A percentile compares a stretch with the other conserved stretches of the same genome.
Evolutionary conservation across 2,797 vertebrate genomes (phyloP).

Genomic region (Sebastes baramenuke): DNA sequence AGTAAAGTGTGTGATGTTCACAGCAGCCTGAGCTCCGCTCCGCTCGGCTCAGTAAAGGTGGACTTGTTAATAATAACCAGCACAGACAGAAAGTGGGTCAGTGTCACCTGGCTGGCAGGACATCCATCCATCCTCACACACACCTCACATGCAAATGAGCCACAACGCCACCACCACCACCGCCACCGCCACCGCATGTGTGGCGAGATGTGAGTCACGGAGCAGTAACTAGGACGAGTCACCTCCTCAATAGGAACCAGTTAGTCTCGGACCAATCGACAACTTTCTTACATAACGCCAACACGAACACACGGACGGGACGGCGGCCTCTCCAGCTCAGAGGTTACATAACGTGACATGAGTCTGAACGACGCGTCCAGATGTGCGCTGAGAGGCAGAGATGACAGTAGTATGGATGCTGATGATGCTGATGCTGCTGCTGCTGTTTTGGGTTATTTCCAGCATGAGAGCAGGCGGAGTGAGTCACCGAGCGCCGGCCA

Average conservation of each 20-base stretch:
- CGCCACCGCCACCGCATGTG: not conserved
- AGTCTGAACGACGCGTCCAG: too few relatives aligned
- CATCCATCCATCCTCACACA: not conserved
- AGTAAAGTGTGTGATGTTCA: not conserved
- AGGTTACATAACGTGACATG: slow-evolving; percentile 8
- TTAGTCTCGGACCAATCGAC: too few relatives aligned
- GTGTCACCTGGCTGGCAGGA: slow-evolving; percentile 40
- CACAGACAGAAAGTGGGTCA: slow-evolving; percentile 39
- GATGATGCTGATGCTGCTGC: slow-evolving; percentile 4
- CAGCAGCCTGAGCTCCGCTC: too few relatives aligned
- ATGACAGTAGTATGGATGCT: not conserved
- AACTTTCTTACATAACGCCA: too few relatives aligned
- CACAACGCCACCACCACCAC: too few relatives aligned
- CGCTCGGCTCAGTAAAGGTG: too few relatives aligned
- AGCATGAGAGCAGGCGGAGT: slow-evolving; percentile 4
- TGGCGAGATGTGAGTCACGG: not conserved
- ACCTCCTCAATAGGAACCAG: too few relatives aligned
- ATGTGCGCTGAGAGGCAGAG: slow-evolving; percentile 28
- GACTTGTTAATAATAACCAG: too few relatives aligned
- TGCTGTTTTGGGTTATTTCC: slow-evolving; percentile 52
- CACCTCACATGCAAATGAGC: not conserved
- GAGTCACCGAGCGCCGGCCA: slow-evolving; percentile 34
- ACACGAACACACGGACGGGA: not conserved
- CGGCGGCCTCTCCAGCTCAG: not conserved
- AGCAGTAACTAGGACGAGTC: not conserved